Base-by-base conservation (phyloP, 2,113 vertebrate species). In the Anguilla japonica region DNA sequence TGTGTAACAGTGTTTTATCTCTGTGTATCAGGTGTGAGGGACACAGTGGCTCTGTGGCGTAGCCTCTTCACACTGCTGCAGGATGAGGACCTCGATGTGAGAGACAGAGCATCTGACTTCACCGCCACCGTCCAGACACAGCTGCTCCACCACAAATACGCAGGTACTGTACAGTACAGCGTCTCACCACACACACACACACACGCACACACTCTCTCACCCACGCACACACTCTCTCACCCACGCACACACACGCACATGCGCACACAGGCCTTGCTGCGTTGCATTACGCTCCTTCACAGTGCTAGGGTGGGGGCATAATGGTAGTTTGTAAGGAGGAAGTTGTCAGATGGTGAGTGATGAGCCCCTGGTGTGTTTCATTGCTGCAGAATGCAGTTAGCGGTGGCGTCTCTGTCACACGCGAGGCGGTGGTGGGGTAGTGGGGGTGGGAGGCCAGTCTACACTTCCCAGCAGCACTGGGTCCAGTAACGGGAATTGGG, bases 21-120 rank as follows among this genome's bases (percentile, higher is more conserved):
- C 40, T 81, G 40, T 81, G 41, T 85, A 39, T 18, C 11, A 99
- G 98, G 96, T 89, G 89, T 99, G 41, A 81, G 93, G 41, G 94
- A 95, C 80, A 98, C 97, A 0, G 90, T 98, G 16, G 90, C 93
- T 4, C 92, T 99, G 84, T 99, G 98, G 98, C 96, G 89, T 86
- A 96, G 96, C 91, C 91, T 98, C 88, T 91, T 98, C 85, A 92
- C 90, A 0, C 96, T 99, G 82, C 95, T 99, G 84, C 98, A 99
- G 92, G 98, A 98, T 50, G 98, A 99, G 93, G 98, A 99, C 85
- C 94, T 95, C 87, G 94, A 95, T 0, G 93, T 99, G 87, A 93
- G 98, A 89, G 95, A 98, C 79, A 89, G 94, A 82, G 97, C 97
- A 26, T 94, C 97, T 0, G 96, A 97, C 87, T 96, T 97, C 14